A percentile compares a stretch with the other conserved stretches of the same genome.
Evolutionary conservation across 2,113 vertebrate genomes (phyloP).

Genomic region (Sebastes fasciatus): DNA sequence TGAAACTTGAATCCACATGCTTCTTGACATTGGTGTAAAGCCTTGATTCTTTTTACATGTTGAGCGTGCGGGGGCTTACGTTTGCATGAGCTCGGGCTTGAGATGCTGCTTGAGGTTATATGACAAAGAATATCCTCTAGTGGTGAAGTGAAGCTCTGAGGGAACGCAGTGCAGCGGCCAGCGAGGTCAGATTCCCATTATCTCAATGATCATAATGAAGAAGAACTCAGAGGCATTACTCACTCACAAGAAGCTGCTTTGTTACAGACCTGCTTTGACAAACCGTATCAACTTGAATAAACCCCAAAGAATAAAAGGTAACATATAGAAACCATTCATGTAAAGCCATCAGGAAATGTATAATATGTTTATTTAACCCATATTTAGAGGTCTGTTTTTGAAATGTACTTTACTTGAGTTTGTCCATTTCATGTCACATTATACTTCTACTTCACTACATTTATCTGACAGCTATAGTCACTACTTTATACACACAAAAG

Average conservation of each 20-base stretch:
- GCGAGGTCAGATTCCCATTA: conserved; percentile 7
- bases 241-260: neutral
- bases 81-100: neutral
- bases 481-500: too few species aligned
- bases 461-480: neutral
- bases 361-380: neutral
- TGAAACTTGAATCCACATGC: neutral
- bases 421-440: neutral
- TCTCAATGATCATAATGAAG: conserved; percentile 21
- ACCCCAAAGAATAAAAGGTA: neutral
- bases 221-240: conserved; percentile 5
- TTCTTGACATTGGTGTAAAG: neutral
- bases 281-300: neutral
- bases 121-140: neutral
- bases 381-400: neutral
- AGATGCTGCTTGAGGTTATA: neutral
- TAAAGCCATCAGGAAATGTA: neutral
- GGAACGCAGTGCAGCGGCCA: conserved; percentile 4
- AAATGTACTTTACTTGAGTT: neutral
- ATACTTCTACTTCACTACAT: neutral
- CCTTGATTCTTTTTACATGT: neutral
- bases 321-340: too few species aligned
- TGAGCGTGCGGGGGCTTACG: neutral
- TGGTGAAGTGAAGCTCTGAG: neutral
- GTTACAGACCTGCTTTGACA: neutral